These are phyloP conservation scores for Oncorhynchus clarkii DNA, from an alignment of 2,113 vertebrate genomes.

Conservation along the genomic window DNA sequence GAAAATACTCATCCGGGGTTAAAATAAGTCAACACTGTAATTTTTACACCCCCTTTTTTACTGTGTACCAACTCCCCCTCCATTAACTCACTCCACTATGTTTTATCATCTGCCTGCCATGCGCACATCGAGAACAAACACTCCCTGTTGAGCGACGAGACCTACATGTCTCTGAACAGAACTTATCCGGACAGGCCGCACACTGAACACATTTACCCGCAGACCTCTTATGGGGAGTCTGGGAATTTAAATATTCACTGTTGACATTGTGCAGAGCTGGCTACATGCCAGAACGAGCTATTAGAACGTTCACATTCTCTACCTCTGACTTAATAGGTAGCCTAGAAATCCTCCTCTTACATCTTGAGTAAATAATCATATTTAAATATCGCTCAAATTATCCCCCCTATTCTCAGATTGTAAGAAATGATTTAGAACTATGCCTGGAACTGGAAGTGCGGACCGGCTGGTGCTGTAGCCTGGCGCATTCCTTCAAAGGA, in stretches of 20 bases:
- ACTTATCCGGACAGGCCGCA: conserved; percentile 81
- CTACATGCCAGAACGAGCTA: conserved; percentile 77
- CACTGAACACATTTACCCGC: conserved; percentile 95
- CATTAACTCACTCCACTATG: conserved; percentile 26
- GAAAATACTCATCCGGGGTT: too few species aligned
- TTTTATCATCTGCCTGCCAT: conserved; percentile 32
- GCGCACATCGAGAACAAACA: conserved; percentile 4
- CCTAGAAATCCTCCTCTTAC: conserved; percentile 76
- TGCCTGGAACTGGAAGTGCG: conserved; percentile 17
- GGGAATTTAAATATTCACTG: conserved; percentile 99
- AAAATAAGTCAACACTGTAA: too few species aligned
- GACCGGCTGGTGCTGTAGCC: conserved; percentile 3
- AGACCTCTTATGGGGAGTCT: conserved; percentile 94
- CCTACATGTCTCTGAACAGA: background rate
- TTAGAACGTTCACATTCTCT: conserved; percentile 76
- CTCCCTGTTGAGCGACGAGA: background rate
- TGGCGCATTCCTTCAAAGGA: background rate
- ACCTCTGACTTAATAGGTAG: conserved; percentile 77
- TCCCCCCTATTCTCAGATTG: conserved; percentile 9
- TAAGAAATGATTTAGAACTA: conserved; percentile 19
- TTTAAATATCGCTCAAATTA: conserved; percentile 49
- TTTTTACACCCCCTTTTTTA: too few species aligned
- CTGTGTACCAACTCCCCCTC: conserved; percentile 37
- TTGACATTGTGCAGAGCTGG: conserved; percentile 95
- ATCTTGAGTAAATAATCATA: conserved; percentile 59